Base-by-base conservation (phyloP, 2,888 invertebrate species). In the Clepsis dumicolana region DNA sequence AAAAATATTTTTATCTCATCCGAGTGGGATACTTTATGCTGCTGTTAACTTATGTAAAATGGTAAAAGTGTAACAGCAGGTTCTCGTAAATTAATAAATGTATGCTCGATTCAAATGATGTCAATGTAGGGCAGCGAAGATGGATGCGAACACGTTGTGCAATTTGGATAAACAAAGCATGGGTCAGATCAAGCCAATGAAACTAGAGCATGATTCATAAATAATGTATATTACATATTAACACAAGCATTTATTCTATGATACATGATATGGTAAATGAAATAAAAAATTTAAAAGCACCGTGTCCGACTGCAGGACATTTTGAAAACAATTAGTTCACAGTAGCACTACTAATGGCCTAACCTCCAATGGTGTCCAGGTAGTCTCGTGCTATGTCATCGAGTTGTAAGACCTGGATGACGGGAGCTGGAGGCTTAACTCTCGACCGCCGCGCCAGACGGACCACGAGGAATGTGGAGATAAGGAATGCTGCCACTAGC, bases 371-470 rank as follows among this genome's bases (percentile, higher is more conserved):
- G 72, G 86, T 88, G 68, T 92, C 91, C 64, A 92, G 72, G 65
- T 90, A 93, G 74, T 88, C 91, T 62, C 91, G 81, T 0, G 91
- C 91, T 14, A 92, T 88, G 54, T 93, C 93, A 41, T 92, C 93
- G 0, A 93, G 80, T 70, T 91, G 92, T 57, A 93, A 72, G 44
- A 93, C 92, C 72, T 93, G 93, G 72, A 93, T 91, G 73, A 93
- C 89, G 0, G 91, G 92, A 8, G 84, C 82, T 2, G 86, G 78
- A 3, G 82, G 74, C 73, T 91, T 92, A 38, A 74, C 53, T 4
- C 92, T 80, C 1, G 89, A 80, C 1, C 91, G 74, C 2, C 91
- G 78, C 0, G 86, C 84, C 57, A 88, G 77, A 0, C 85, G 79
- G 5, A 91, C 79, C 44, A 81, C 79, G 29, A 91, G 75, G 7